Conservation (phyloP, 2,888 invertebrate species). For the Epistrophe eligans region DNA sequence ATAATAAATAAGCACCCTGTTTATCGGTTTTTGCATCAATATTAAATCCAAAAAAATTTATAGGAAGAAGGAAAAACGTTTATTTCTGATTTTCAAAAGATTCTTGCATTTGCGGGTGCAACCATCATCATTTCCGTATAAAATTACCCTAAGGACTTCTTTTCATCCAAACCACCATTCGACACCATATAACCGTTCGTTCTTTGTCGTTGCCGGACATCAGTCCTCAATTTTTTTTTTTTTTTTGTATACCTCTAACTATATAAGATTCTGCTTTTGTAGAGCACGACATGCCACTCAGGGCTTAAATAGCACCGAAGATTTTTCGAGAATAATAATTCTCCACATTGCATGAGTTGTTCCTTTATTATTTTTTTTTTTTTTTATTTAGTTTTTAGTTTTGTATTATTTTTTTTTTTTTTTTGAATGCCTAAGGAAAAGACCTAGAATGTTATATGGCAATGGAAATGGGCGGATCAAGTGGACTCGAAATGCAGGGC, state of each 20-base stretch:
- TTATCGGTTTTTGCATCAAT: constrained; percentile 51
- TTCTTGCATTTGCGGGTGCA: constrained; percentile 45
- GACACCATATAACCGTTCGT: background rate
- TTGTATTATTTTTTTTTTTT: background rate
- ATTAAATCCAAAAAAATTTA: constrained; percentile 15
- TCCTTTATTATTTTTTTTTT: constrained; percentile 14
- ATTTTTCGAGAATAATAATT: constrained; percentile 59
- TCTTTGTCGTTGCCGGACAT: constrained; percentile 27
- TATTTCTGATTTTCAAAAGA: constrained; percentile 7
- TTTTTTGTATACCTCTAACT: too few relatives aligned
- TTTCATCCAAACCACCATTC: constrained; percentile 22
- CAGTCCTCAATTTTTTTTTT: constrained; percentile 1
- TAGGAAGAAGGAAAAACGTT: constrained; percentile 22
- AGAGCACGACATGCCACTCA: constrained; percentile 66
- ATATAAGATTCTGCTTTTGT: constrained; percentile 31
- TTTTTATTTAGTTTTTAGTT: background rate
- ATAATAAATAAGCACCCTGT: constrained; percentile 22
- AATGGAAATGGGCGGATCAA: constrained; percentile 39
- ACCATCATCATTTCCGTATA: constrained; percentile 61
- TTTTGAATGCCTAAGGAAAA: constrained; percentile 22
- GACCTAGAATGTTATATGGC: constrained; percentile 22
- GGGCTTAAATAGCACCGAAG: constrained; percentile 57
- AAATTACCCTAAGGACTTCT: constrained; percentile 60
- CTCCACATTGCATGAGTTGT: constrained; percentile 50
- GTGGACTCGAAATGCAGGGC: constrained; percentile 53